These are phyloP conservation scores for Oryzaephilus surinamensis DNA, from an alignment of 1,140 invertebrate species.

Conservation along the genomic window DNA sequence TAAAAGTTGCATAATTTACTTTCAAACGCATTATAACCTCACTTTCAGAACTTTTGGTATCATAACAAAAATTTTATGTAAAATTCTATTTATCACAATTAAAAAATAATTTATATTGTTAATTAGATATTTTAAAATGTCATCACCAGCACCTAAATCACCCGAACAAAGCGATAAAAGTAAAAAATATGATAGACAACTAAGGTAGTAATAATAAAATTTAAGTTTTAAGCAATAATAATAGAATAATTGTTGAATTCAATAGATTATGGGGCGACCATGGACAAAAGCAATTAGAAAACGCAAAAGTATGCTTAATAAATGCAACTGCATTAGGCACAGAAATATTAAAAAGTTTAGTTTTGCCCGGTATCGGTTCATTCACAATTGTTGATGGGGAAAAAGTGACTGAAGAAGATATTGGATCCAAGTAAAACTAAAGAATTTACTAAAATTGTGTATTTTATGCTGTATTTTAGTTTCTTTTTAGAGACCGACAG, in stretches of 20 bases:
- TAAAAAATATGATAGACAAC: conserved; percentile 68
- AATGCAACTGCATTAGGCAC: conserved; percentile 91
- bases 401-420: conserved; percentile 77
- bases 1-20: too few species aligned
- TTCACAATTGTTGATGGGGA: conserved; percentile 92
- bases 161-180: conserved; percentile 53
- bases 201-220: conserved; percentile 46
- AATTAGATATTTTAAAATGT: too few species aligned
- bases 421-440: conserved; percentile 73
- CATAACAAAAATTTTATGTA: too few species aligned
- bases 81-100: too few species aligned
- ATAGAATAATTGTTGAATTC: conserved; percentile 21
- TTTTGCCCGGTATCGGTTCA: conserved; percentile 90
- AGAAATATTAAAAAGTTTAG: conserved; percentile 89
- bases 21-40: too few species aligned
- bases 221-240: conserved; percentile 1
- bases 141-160: conserved; percentile 66
- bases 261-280: conserved; percentile 96
- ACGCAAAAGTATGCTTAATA: conserved; percentile 83
- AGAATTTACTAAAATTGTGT: conserved; percentile 6
- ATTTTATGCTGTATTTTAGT: conserved; percentile 40
- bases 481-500: conserved; percentile 79
- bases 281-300: conserved; percentile 82
- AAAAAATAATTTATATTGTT: too few species aligned
- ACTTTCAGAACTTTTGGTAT: too few species aligned